Percentiles rank a stretch among this genome's conserved stretches.
Conservation (phyloP, 2,888 invertebrate genomes). For the Tinea pellionella region DNA sequence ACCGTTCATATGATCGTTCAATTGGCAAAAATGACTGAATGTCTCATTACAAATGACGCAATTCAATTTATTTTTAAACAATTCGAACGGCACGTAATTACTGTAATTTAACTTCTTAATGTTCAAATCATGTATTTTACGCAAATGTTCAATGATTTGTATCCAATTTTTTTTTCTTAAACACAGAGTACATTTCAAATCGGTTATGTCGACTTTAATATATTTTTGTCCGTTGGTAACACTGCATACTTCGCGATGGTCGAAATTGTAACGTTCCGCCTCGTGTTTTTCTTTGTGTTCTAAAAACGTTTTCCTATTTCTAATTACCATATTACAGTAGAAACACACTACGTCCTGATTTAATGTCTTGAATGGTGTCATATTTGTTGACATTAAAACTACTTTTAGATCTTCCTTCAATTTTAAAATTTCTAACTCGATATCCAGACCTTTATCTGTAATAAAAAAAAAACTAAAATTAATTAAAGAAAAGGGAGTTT, state of each 20-base stretch:
- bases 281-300: background rate
- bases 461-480: too few species aligned
- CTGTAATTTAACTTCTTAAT: conserved; percentile 25
- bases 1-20: background rate
- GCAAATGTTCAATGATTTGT: conserved; percentile 28
- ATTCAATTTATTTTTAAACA: background rate
- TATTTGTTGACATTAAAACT: background rate
- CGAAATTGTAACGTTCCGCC: background rate
- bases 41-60: background rate
- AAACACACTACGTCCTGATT: background rate
- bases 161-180: conserved; percentile 32
- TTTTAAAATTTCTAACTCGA: too few species aligned
- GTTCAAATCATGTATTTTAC: conserved; percentile 36
- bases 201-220: conserved; percentile 31
- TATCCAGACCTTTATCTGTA: too few species aligned
- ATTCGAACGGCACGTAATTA: background rate
- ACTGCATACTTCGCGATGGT: background rate
- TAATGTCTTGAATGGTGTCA: background rate
- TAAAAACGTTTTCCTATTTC: background rate
- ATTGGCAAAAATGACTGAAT: background rate
- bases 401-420: too few species aligned
- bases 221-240: background rate
- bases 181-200: conserved; percentile 42
- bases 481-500: too few species aligned
- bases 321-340: background rate